These are phyloP conservation scores for Silurus meridionalis DNA, from an alignment of 2,113 vertebrate species.

Conservation along the genomic window DNA sequence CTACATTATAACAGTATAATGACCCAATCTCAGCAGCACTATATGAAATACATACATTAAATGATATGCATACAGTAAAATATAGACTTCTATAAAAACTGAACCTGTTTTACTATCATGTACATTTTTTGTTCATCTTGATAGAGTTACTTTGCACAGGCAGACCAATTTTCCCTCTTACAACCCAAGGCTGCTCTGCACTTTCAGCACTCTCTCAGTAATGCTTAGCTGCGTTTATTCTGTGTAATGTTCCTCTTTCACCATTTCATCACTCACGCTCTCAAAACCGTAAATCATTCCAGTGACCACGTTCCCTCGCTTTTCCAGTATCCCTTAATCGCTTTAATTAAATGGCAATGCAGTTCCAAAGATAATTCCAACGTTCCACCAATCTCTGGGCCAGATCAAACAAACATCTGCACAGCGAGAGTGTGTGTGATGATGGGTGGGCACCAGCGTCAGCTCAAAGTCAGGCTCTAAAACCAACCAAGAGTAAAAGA, in stretches of 20 bases:
- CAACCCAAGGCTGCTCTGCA: constrained; percentile 15
- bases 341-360: constrained; percentile 46
- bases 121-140: constrained; percentile 23
- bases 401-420: constrained; percentile 59
- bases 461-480: constrained; percentile 39
- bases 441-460: constrained; percentile 47
- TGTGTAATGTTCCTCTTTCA: constrained; percentile 43
- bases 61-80: constrained; percentile 8
- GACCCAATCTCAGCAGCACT: constrained; percentile 18
- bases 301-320: constrained; percentile 33
- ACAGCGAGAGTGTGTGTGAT: constrained; percentile 38
- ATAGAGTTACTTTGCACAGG: constrained; percentile 9
- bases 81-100: neutral
- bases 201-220: constrained; percentile 51
- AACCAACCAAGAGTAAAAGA: constrained; percentile 43
- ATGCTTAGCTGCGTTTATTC: constrained; percentile 45
- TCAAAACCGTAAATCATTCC: constrained; percentile 40
- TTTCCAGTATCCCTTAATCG: constrained; percentile 48
- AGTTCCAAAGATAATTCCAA: constrained; percentile 52
- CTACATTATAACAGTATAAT: constrained; percentile 27
- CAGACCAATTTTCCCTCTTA: neutral
- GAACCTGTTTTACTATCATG: constrained; percentile 10
- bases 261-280: constrained; percentile 47
- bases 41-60: constrained; percentile 29
- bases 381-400: constrained; percentile 43